Conservation (phyloP, 2,888 invertebrate genomes). For the Acronicta alni region DNA sequence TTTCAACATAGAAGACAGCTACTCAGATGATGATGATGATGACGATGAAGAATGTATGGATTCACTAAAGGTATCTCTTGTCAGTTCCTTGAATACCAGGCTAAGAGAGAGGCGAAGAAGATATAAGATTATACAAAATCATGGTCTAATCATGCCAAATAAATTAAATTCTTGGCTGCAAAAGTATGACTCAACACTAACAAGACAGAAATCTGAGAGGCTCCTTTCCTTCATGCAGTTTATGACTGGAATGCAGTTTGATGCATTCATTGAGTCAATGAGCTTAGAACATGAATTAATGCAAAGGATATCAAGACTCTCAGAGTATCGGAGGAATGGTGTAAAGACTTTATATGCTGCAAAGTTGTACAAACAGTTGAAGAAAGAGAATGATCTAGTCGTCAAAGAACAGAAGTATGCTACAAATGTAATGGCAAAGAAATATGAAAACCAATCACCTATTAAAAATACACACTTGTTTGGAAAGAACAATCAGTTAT, state of each 20-base stretch:
- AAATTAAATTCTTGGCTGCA: conserved; percentile 92
- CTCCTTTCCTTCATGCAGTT: conserved; percentile 94
- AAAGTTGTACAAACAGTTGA: conserved; percentile 91
- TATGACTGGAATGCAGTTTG: conserved; percentile 92
- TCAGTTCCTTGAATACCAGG: conserved; percentile 93
- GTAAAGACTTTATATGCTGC: conserved; percentile 91
- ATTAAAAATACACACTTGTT: conserved; percentile 65
- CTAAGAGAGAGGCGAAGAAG: conserved; percentile 93
- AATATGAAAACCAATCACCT: conserved; percentile 77
- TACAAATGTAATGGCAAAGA: conserved; percentile 74
- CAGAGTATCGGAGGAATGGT: conserved; percentile 92
- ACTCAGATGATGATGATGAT: conserved; percentile 76
- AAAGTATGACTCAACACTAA: conserved; percentile 91
- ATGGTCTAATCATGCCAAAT: conserved; percentile 94
- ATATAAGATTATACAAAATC: conserved; percentile 92
- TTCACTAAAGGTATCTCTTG: conserved; percentile 91
- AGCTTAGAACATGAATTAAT: conserved; percentile 92
- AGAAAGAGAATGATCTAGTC: conserved; percentile 89
- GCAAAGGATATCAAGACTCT: conserved; percentile 89
- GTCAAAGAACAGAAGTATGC: conserved; percentile 83
- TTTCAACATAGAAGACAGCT: conserved; percentile 83
- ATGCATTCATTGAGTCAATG: conserved; percentile 93
- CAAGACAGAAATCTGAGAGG: conserved; percentile 88
- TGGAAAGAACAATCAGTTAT: conserved; percentile 61
- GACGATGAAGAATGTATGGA: conserved; percentile 87